A percentile compares a stretch with the other conserved stretches of the same genome.
Conservation (phyloP, 2,888 invertebrate genomes). For the Mythimna albipuncta region DNA sequence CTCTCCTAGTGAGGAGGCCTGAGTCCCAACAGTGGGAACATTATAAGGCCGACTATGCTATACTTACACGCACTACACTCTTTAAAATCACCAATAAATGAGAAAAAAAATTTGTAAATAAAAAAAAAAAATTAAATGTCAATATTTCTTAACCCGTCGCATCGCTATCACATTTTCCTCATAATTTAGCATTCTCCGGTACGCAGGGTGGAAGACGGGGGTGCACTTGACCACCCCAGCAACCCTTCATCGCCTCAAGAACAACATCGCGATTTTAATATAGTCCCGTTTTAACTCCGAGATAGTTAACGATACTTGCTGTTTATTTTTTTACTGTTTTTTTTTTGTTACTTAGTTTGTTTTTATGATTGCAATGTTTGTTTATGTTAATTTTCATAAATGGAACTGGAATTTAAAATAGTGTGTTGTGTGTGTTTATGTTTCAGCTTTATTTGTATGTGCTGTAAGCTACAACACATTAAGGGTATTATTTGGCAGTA, state of each 20-base stretch:
- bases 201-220: slow-evolving; percentile 68
- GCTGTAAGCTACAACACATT: no score
- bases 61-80: no score
- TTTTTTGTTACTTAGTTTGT: not conserved
- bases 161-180: slow-evolving; percentile 74
- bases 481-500: no score
- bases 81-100: no score
- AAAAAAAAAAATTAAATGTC: slow-evolving; percentile 15
- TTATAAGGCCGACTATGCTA: no score
- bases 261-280: slow-evolving; percentile 81
- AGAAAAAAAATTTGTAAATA: not conserved
- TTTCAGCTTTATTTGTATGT: no score
- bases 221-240: slow-evolving; percentile 76
- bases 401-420: not conserved
- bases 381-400: not conserved
- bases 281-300: slow-evolving; percentile 65
- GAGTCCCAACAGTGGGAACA: no score
- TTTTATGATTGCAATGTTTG: not conserved
- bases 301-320: slow-evolving; percentile 63
- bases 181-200: slow-evolving; percentile 78
- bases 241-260: slow-evolving; percentile 83
- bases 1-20: no score
- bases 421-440: not conserved
- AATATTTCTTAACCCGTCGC: slow-evolving; percentile 62
- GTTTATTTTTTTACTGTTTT: slow-evolving; percentile 12